Evolutionary conservation across 2,797 vertebrate genomes (phyloP), one percentile per base, ranked within the genome.

Genomic region (Setipinna tenuifilis): DNA sequence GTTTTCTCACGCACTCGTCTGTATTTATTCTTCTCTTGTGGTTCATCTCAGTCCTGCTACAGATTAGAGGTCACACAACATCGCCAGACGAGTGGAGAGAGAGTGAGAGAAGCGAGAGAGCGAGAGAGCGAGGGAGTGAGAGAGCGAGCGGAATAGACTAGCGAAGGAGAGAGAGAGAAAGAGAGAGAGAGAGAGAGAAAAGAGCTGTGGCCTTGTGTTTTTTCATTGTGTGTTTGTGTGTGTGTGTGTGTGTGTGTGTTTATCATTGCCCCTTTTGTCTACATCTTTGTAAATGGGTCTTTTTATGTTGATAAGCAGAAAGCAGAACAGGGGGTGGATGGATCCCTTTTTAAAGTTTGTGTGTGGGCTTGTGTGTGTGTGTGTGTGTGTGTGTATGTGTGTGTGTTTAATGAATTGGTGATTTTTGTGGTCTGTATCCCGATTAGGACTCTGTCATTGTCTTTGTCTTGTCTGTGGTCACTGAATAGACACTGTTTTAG

Each of bases 41-140:
- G 50, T 68, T 83, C 35, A 23, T 62, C 48, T 91, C 87, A 85
- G 87, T 89, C 85, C 88, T 93, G 91, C 88, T 89, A 88, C 84
- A 93, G 90, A 92, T 94, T 93, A 94, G 80, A 90, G 87, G 89
- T 88, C 84, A 50, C 46, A 87, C 35, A 89, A 75, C 71, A 23
- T 35, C 12, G n/a, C 50, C 35, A 59, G 50, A 84, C 46, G 31
- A 44, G 71, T 21, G 50, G 5, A 46, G 83, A 83, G 86, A 85
- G 86, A 80, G 86, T 91, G 90, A 92, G 88, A 84, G 46, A 9
- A 41, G 71, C 9, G 35, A 78, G 41, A 44, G 50, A 54, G 50
- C 6, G 87, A 88, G 88, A 65, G 87, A 91, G 90, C 91, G 88
- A 85, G 41, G 3, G n/a, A 83, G n/a, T n/a, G n/a, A 90, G 82